Conservation (phyloP, 1,140 invertebrate species). For the Philaenus spumarius region DNA sequence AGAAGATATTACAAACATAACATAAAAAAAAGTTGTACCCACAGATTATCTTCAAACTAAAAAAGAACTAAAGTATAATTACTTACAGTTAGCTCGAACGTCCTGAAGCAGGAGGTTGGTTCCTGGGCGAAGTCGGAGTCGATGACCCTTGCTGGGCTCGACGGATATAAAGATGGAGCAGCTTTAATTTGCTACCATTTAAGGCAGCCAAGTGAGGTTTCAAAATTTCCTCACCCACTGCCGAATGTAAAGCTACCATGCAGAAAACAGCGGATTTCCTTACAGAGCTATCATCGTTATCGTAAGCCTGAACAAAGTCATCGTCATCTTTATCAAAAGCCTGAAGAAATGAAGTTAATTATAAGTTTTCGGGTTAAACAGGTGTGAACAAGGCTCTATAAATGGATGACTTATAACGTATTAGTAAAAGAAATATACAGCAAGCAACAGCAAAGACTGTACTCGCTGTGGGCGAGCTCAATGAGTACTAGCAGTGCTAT, state of each 20-base stretch:
- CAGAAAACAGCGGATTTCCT: constrained; percentile 92
- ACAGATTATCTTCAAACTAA: too few species aligned
- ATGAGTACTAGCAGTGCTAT: too few species aligned
- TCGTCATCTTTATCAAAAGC: too few species aligned
- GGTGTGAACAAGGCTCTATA: too few species aligned
- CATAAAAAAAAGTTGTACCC: too few species aligned
- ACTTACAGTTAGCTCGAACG: constrained; percentile 5
- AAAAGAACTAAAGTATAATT: too few species aligned
- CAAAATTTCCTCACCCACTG: constrained; percentile 75
- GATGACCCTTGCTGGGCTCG: constrained; percentile 45
- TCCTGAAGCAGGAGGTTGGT: constrained; percentile 6
- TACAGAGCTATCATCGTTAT: constrained; percentile 79
- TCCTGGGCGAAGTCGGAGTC: constrained; percentile 32
- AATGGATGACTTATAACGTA: too few species aligned
- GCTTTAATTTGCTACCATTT: constrained; percentile 76
- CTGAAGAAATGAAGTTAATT: too few species aligned
- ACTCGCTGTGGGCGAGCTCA: too few species aligned
- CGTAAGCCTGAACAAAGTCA: constrained; percentile 61
- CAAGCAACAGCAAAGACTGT: too few species aligned
- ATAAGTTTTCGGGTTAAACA: too few species aligned
- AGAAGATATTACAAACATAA: too few species aligned
- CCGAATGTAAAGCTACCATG: constrained; percentile 85
- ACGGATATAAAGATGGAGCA: constrained; percentile 67
- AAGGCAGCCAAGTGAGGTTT: constrained; percentile 69
- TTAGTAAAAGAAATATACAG: not conserved